Conservation (phyloP, 2,113 vertebrate genomes). For the Speoplatyrhinus poulsoni region DNA sequence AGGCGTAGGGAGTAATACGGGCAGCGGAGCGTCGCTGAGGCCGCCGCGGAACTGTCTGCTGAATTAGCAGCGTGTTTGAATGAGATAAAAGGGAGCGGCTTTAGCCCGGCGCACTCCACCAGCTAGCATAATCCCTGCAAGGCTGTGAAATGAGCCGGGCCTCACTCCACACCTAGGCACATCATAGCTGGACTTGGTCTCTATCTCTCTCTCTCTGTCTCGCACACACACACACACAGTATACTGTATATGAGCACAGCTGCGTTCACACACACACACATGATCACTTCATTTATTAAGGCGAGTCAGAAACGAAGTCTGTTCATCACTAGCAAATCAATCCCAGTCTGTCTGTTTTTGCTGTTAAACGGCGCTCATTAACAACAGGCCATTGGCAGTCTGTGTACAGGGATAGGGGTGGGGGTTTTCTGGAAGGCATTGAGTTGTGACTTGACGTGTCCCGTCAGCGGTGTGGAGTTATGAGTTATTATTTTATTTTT, state of each 20-base stretch:
- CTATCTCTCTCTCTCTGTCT: constrained; percentile 7
- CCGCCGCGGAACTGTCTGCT: constrained; percentile 82
- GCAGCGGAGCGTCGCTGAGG: constrained; percentile 76
- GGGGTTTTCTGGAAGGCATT: too few species aligned
- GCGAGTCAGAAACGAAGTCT: background rate
- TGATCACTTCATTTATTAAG: background rate
- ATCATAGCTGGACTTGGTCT: background rate
- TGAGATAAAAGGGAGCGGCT: constrained; percentile 88
- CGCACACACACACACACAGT: background rate
- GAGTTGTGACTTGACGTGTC: background rate
- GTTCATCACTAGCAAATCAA: constrained; percentile 28
- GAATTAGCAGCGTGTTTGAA: constrained; percentile 94
- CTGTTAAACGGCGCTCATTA: constrained; percentile 14
- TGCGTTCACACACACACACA: constrained; percentile 10
- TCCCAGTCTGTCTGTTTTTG: background rate
- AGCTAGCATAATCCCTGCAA: constrained; percentile 81
- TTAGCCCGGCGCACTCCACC: constrained; percentile 80
- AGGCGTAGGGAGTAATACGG: too few species aligned
- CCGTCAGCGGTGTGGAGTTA: background rate
- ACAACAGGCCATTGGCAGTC: background rate
- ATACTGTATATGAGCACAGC: background rate
- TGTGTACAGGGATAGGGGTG: background rate
- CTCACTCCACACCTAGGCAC: constrained; percentile 44
- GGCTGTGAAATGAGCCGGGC: constrained; percentile 83
- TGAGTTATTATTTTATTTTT: background rate